Base-by-base conservation (phyloP, 2,113 vertebrate species). In the Platysternon megacephalum region DNA sequence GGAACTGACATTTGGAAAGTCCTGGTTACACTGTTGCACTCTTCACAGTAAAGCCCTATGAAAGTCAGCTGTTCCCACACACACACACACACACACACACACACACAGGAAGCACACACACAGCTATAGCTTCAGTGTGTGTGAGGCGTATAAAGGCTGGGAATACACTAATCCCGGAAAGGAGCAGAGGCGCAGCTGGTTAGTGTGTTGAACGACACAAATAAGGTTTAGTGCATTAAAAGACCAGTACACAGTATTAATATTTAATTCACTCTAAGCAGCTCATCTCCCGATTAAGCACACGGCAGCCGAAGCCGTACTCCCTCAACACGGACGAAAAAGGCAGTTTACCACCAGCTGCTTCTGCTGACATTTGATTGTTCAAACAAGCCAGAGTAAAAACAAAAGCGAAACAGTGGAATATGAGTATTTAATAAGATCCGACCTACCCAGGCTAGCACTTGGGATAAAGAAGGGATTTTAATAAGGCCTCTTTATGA, bases 141-240 rank as follows among this genome's bases (percentile, higher is more conserved):
- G 65, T 3, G n/a, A 39, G 61, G n/a, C 19, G 1, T 39, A 21
- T 2, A 39, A 22, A 72, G 44, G 76, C 28, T 48, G 28, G 76
- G 46, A 46, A 19, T 32, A 32, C 8, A 48, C 26, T 9, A n/a
- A 61, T 35, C 44, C 83, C 28, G 6, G 1, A 0, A 22, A 65
- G 46, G 56, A 17, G 24, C 22, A 1, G 8, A 6, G 65, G 56
- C 65, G 2, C 56, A 14, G 79, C 84, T 19, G 74, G 79, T 21
- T 72, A 8, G 2, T 0, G 24, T 52, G 68, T 32, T 0, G 48
- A 88, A 13, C 16, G 0, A 2, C 51, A 0, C 10, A 11, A 16
- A 6, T 72, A 11, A 2, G 80, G 74, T 32, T 22, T 4, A 1
- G n/a, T 1, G 11, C n/a, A 3, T 55, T 58, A 39, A 1, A 2